Base-by-base conservation (phyloP, 2,888 invertebrate species). In the Hypsopygia costalis region DNA sequence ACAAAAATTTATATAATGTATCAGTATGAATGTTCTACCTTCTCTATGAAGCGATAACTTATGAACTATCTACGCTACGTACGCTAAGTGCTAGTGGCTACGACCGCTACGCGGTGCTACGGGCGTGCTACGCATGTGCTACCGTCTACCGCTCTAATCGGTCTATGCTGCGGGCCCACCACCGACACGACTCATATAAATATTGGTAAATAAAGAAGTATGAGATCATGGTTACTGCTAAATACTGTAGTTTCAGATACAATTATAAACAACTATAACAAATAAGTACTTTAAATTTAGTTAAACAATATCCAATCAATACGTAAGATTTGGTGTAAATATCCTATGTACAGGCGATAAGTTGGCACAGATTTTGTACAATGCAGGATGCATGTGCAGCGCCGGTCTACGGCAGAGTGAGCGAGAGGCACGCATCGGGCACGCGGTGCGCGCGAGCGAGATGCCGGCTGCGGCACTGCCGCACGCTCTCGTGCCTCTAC, bases 351-450 rank as follows among this genome's bases (percentile, higher is more conserved):
- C 47, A 54, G 47, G 51, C 52, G 57, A 57, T 61, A 58, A 58
- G 45, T 57, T 56, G 56, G 58, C 62, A 71, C 66, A 62, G 62
- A 64, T 65, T 63, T 60, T 62, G 62, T 65, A 68, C 70, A 72
- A 70, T 72, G 70, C 77, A 69, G 66, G 56, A 62, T 77, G 82
- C 81, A 81, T 72, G 76, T 83, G 83, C 82, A 85, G 56, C 56
- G 45, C 51, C 49, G 46, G 51, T 45, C 55, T 56, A 63, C 66
- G 62, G 64, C 58, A 55, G 73, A 66, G 67, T 59, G 73, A 75
- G 68, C 55, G 75, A 67, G 73, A 69, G 55, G 60, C 62, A 61
- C 46, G 56, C 54, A 53, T 45, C 47, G 47, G 40, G 39, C 33
- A 43, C 41, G 44, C 46, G 44, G 54, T 62, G 66, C 54, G 75